Base-by-base conservation (phyloP, 2,797 vertebrate species). In the Phoeniculus purpureus region DNA sequence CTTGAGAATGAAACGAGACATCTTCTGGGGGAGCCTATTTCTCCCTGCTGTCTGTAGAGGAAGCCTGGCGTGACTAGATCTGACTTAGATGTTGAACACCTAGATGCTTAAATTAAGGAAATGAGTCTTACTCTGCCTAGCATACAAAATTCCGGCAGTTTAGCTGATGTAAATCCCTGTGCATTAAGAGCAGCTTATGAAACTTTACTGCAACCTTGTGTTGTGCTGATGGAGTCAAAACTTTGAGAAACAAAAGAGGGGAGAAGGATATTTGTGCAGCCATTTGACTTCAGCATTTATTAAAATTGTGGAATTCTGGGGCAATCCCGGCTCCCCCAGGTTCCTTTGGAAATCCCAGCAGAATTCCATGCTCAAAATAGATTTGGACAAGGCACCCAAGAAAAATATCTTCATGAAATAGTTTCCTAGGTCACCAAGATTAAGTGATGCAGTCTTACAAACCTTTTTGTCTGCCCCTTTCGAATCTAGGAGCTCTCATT, bases 101-200 rank as follows among this genome's bases (percentile, higher is more conserved):
- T 74, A 23, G 64, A 43, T 58, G 67, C 19, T 90, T 88, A 74
- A 74, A 90, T 91, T 54, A 58, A 90, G 72, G 68, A 84, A 91
- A 80, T 85, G 31, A 93, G 47, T 60, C 54, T 85, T 64, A 32
- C 40, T 75, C 81, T 92, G 71, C 56, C 56, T 64, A 26, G 71
- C 7, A 2, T 25, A 26, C 31, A 10, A 10, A 64, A 88, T 79
- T 73, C 45, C 62, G 81, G 29, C 6, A 3, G 23, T 79, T 81
- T 25, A 92, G 81, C 56, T 77, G 81, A 80, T 73, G 81, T 52
- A 70, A 94, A 84, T 77, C 83, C 47, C 65, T 75, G 22, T 37
- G 47, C 50, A 12, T 40, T 72, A 75, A 52, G 43, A 75, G 29
- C 18, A 61, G 32, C 23, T 90, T 60, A 55, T 10, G 55, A 80